Evolutionary conservation across 1,140 invertebrate species (phyloP).

Genomic region (Hesperophylax magnus): DNA sequence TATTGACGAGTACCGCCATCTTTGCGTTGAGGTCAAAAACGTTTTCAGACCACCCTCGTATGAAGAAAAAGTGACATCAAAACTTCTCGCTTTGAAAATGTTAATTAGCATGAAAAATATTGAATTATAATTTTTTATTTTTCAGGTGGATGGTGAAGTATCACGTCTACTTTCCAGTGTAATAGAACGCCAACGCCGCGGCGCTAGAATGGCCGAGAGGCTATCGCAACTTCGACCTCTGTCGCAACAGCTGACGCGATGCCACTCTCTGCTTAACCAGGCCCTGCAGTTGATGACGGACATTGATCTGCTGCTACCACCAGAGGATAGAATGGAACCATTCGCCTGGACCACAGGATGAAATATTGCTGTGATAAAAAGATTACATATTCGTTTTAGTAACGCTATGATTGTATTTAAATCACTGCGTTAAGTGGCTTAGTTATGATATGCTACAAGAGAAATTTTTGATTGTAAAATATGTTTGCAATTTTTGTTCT

Average conservation of each 20-base stretch:
- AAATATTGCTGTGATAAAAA: background rate
- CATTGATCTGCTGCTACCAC: conserved; percentile 87
- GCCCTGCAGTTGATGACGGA: conserved; percentile 88
- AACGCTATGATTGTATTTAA: too few species aligned
- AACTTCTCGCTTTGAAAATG: too few species aligned
- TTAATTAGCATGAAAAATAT: too few species aligned
- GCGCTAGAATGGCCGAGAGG: conserved; percentile 87
- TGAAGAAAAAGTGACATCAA: too few species aligned
- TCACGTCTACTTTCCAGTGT: conserved; percentile 78
- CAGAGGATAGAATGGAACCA: conserved; percentile 88
- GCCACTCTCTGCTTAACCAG: conserved; percentile 87
- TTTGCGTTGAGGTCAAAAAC: too few species aligned
- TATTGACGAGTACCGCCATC: too few species aligned
- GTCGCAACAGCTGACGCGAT: conserved; percentile 82
- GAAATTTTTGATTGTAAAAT: too few species aligned
- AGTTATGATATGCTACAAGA: too few species aligned
- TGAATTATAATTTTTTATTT: background rate
- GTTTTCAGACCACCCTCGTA: too few species aligned
- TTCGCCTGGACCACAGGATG: conserved; percentile 89
- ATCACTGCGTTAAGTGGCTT: too few species aligned
- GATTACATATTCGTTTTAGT: too few species aligned
- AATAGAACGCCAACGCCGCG: conserved; percentile 87
- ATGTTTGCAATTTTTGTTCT: too few species aligned
- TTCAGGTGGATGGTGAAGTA: conserved; percentile 82
- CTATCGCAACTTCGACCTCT: conserved; percentile 85